Evolutionary conservation across 2,797 vertebrate species (phyloP).

Genomic region (Hyperoplus immaculatus): DNA sequence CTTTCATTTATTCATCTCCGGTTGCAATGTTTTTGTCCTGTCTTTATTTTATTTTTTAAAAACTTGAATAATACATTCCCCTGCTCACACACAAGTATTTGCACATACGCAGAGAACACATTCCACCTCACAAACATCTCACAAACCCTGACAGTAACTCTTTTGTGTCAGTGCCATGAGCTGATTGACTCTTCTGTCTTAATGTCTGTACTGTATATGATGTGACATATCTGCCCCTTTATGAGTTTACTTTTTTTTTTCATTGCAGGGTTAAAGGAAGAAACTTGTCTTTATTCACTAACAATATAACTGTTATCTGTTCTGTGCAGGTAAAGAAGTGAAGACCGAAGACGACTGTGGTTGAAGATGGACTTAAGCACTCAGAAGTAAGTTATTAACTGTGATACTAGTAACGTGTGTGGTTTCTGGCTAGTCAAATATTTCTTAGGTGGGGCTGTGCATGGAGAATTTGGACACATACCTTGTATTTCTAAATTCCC

Average conservation of each 20-base stretch:
- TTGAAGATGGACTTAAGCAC: background rate
- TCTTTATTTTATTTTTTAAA: too few species aligned
- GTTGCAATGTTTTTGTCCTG: too few species aligned
- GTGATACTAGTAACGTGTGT: too few species aligned
- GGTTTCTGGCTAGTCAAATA: too few species aligned
- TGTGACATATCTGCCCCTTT: background rate
- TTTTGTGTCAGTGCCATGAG: background rate
- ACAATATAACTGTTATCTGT: background rate
- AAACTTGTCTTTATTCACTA: background rate
- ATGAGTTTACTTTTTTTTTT: background rate
- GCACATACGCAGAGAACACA: background rate
- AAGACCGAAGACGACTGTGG: background rate
- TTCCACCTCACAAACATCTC: background rate
- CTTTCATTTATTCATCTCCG: background rate
- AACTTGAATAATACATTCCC: too few species aligned
- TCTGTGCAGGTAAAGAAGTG: background rate
- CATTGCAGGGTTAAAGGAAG: background rate
- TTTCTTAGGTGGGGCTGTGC: too few species aligned
- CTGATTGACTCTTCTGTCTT: background rate
- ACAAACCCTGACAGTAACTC: background rate
- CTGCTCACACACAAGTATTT: background rate
- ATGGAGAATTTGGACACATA: too few species aligned
- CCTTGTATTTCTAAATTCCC: too few species aligned
- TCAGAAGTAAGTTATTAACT: too few species aligned
- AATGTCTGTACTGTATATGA: background rate